Evolutionary conservation across 2,113 vertebrate genomes (phyloP).

Genomic region (Microcebus murinus): DNA sequence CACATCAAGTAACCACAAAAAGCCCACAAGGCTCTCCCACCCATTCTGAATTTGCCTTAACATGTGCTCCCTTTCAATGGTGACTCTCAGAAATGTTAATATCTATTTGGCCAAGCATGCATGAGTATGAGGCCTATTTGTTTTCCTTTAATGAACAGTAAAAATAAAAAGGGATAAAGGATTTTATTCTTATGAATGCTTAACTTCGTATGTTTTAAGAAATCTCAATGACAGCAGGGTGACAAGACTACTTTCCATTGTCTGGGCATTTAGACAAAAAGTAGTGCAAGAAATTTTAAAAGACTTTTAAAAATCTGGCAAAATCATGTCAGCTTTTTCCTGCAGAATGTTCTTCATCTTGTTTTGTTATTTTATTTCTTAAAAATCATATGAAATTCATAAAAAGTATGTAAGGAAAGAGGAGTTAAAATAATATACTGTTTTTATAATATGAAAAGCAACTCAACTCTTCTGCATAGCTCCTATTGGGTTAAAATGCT

Average conservation of each 20-base stretch:
- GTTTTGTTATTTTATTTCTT: neutral
- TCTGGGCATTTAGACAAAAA: neutral
- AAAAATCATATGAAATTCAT: neutral
- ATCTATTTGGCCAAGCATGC: neutral
- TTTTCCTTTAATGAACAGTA: neutral
- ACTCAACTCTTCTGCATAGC: neutral
- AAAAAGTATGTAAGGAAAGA: neutral
- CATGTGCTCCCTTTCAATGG: neutral
- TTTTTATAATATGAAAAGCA: neutral
- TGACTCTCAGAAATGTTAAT: neutral
- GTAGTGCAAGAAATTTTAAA: neutral
- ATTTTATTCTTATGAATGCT: neutral
- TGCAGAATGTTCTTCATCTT: neutral
- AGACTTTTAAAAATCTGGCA: neutral
- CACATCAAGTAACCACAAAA: neutral
- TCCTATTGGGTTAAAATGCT: conserved; percentile 34
- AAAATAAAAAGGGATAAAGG: neutral
- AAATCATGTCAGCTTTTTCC: neutral
- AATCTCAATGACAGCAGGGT: neutral
- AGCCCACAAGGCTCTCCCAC: rapidly evolving
- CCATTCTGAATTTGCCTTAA: neutral
- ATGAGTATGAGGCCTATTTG: neutral
- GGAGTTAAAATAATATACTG: neutral
- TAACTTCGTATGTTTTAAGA: neutral
- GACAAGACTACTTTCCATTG: neutral